Percentiles rank a stretch among this genome's conserved stretches.
These are phyloP conservation scores for Podocnemis expansa DNA, from an alignment of 2,113 vertebrate genomes.

Conservation along the genomic window DNA sequence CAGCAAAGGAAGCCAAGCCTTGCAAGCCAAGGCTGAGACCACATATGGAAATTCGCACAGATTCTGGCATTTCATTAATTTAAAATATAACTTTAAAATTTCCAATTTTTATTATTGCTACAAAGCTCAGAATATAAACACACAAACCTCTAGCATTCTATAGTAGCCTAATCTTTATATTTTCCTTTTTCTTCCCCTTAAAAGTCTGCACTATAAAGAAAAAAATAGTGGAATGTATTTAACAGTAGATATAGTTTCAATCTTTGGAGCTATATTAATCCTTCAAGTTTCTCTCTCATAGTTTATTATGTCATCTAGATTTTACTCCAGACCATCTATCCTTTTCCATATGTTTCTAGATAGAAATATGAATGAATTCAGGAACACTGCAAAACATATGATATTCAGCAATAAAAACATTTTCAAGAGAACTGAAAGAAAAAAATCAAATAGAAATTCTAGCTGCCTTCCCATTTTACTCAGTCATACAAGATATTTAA, in stretches of 20 bases:
- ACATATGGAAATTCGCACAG: background rate
- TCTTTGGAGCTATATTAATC: conserved; percentile 63
- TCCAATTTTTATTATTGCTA: conserved; percentile 7
- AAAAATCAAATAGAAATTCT: conserved; percentile 55
- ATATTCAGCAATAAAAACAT: conserved; percentile 71
- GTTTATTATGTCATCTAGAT: conserved; percentile 72
- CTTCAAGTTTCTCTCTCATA: conserved; percentile 63
- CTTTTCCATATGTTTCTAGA: conserved; percentile 77
- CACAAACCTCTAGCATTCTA: conserved; percentile 30
- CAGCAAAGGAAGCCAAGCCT: background rate
- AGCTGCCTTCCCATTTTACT: conserved; percentile 51
- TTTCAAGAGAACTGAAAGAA: conserved; percentile 65
- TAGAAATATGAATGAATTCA: conserved; percentile 73
- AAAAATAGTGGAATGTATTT: conserved; percentile 46
- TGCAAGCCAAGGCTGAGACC: background rate
- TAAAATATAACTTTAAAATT: background rate
- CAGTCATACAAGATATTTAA: conserved; percentile 26
- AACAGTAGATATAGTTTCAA: conserved; percentile 57
- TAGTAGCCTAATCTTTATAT: conserved; percentile 40
- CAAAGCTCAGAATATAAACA: conserved; percentile 26
- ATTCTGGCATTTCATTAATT: background rate
- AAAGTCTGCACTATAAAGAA: conserved; percentile 27
- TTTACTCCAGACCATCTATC: conserved; percentile 69
- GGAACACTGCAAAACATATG: conserved; percentile 70
- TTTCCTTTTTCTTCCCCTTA: conserved; percentile 52